These are phyloP conservation scores for Phalangium opilio DNA, from an alignment of 2,888 invertebrate genomes.

Conservation along the genomic window DNA sequence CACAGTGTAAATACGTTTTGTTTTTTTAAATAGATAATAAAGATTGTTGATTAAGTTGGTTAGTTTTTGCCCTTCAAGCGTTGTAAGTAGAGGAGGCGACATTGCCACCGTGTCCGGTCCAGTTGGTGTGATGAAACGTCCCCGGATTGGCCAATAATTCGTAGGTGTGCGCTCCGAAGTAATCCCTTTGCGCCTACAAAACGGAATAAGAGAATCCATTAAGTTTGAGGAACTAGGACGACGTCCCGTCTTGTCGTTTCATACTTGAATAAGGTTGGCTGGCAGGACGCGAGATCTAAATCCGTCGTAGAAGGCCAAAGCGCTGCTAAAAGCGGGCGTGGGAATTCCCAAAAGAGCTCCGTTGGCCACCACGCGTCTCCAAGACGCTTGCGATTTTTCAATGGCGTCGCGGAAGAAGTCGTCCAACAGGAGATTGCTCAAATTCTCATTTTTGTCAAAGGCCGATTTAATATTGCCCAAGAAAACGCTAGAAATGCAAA, in stretches of 20 bases:
- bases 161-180: slow-evolving; percentile 98
- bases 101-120: slow-evolving; percentile 96
- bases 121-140: slow-evolving; percentile 87
- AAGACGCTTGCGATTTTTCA: slow-evolving; percentile 57
- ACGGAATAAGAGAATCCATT: too few relatives aligned
- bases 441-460: slow-evolving; percentile 69
- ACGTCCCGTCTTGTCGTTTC: neutral
- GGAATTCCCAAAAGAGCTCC: slow-evolving; percentile 65
- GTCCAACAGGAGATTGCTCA: slow-evolving; percentile 76
- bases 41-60: too few relatives aligned
- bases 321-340: slow-evolving; percentile 79
- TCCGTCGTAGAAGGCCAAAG: slow-evolving; percentile 93
- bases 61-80: slow-evolving; percentile 37
- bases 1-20: too few relatives aligned
- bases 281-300: slow-evolving; percentile 72
- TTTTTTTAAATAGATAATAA: too few relatives aligned
- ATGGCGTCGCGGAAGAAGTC: slow-evolving; percentile 82
- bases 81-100: slow-evolving; percentile 86
- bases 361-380: slow-evolving; percentile 61
- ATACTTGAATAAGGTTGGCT: slow-evolving; percentile 82
- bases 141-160: slow-evolving; percentile 74
- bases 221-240: too few relatives aligned
- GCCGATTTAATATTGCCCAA: slow-evolving; percentile 83
- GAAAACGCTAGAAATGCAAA: slow-evolving; percentile 45
- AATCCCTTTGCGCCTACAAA: slow-evolving; percentile 77